A percentile compares a stretch with the other conserved stretches of the same genome.
Evolutionary conservation across 1,140 invertebrate genomes (phyloP).

Genomic region (Papilio xuthus): DNA sequence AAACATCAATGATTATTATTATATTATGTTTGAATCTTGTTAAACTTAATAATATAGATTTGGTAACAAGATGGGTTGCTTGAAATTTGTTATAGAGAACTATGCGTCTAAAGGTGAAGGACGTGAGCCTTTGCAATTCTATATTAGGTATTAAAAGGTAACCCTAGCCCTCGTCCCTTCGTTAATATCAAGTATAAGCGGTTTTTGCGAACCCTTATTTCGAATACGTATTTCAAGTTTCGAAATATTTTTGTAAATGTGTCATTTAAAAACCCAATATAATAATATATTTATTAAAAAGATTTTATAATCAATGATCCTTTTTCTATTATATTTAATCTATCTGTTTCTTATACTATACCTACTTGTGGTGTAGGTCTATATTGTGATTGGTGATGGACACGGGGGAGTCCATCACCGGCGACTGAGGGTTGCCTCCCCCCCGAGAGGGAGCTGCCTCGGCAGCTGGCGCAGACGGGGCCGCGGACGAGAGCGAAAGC

Average conservation of each 20-base stretch:
- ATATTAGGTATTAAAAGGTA: slow-evolving; percentile 23
- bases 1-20: no score
- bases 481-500: no score
- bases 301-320: neutral
- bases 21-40: neutral
- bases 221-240: neutral
- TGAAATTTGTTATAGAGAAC: neutral
- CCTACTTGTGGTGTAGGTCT: no score
- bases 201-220: slow-evolving; percentile 2
- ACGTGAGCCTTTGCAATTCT: slow-evolving; percentile 23
- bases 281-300: neutral
- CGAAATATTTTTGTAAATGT: neutral
- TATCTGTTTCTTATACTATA: no score
- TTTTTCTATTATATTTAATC: no score
- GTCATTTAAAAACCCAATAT: neutral
- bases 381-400: no score
- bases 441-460: no score
- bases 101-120: slow-evolving; percentile 18
- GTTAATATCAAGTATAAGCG: slow-evolving; percentile 16
- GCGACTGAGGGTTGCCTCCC: no score
- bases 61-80: neutral
- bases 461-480: no score
- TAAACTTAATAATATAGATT: neutral
- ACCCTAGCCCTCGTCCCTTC: slow-evolving; percentile 11
- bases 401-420: no score